Percentiles rank a stretch among this genome's conserved stretches.
These are phyloP conservation scores for Heliothis peltigera DNA, from an alignment of 2,888 invertebrate species.

Conservation along the genomic window DNA sequence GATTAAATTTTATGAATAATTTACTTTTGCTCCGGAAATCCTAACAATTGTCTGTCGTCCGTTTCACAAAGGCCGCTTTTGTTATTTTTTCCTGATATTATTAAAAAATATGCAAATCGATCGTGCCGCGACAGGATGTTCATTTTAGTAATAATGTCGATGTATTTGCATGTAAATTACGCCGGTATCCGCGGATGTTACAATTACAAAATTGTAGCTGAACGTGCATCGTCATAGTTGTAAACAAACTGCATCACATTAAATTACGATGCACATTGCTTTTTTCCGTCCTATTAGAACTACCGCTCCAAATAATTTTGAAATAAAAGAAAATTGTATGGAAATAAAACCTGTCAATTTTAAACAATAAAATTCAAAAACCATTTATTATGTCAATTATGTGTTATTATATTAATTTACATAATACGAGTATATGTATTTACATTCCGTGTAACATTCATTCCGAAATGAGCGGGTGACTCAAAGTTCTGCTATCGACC, in stretches of 20 bases:
- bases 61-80: conserved; percentile 82
- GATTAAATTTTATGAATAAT: conserved; percentile 88
- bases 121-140: conserved; percentile 85
- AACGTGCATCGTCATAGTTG: conserved; percentile 78
- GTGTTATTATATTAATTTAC: conserved; percentile 46
- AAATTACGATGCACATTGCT: conserved; percentile 61
- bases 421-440: too few relatives aligned
- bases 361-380: too few relatives aligned
- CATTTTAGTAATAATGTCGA: conserved; percentile 86
- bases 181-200: conserved; percentile 84
- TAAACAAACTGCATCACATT: conserved; percentile 72
- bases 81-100: conserved; percentile 85
- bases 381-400: too few relatives aligned
- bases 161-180: conserved; percentile 88
- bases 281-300: conserved; percentile 59
- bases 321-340: conserved; percentile 18
- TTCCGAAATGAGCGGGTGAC: too few relatives aligned
- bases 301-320: conserved; percentile 44
- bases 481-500: conserved; percentile 78
- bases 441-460: too few relatives aligned
- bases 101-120: conserved; percentile 90
- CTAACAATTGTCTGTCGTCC: conserved; percentile 81
- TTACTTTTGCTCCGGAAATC: conserved; percentile 82
- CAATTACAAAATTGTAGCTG: conserved; percentile 81
- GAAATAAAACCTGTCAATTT: conserved; percentile 27